Evolutionary conservation across 2,797 vertebrate genomes (phyloP).

Genomic region (Naso thynnoides): DNA sequence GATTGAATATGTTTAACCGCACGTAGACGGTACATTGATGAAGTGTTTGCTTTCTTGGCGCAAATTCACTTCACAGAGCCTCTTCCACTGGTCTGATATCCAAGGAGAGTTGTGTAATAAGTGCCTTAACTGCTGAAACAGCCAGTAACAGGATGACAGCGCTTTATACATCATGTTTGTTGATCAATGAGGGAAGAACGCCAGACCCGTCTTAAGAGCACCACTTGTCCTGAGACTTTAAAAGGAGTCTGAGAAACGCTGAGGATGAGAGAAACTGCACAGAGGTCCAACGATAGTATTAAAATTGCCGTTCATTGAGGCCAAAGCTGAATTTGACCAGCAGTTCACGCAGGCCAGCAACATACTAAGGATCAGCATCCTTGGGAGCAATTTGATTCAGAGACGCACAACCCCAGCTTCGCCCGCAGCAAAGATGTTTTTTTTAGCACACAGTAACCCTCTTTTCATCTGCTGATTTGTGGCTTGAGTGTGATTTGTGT

Average conservation of each 20-base stretch:
- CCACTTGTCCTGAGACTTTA: conserved; percentile 44
- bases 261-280: conserved; percentile 2
- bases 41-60: conserved; percentile 57
- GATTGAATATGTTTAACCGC: conserved; percentile 55
- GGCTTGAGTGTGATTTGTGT: conserved; percentile 29
- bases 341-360: conserved; percentile 30
- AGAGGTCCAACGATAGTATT: conserved; percentile 33
- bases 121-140: conserved; percentile 46
- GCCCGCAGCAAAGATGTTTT: conserved; percentile 38
- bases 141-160: conserved; percentile 45
- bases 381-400: conserved; percentile 42
- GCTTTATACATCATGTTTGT: conserved; percentile 48
- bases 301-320: conserved; percentile 17
- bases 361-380: conserved; percentile 32
- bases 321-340: conserved; percentile 30
- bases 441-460: conserved; percentile 16
- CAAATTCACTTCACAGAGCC: conserved; percentile 45
- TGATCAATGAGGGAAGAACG: conserved; percentile 63
- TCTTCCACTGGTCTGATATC: conserved; percentile 53
- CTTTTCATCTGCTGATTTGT: conserved; percentile 51
- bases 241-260: conserved; percentile 21
- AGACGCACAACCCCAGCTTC: conserved; percentile 18
- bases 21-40: conserved; percentile 27
- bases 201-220: conserved; percentile 38
- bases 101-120: conserved; percentile 47